A percentile compares a stretch with the other conserved stretches of the same genome.
Evolutionary conservation across 2,797 vertebrate genomes (phyloP).

Genomic region (Arrhamphus sclerolepis): DNA sequence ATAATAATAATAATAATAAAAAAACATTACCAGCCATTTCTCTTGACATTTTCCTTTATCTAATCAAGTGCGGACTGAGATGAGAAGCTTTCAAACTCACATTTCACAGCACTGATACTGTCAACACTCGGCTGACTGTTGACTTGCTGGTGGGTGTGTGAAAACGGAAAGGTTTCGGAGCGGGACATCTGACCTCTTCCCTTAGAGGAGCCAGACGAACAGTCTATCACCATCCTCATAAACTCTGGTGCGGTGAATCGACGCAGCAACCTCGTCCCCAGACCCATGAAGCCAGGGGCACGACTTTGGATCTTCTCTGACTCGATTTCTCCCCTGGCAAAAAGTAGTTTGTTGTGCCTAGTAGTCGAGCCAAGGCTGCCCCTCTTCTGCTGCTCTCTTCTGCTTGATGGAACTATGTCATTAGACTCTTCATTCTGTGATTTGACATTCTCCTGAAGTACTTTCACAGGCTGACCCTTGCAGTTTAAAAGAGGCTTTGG

Average conservation of each 20-base stretch:
- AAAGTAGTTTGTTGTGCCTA: conserved; percentile 74
- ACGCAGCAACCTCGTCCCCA: conserved; percentile 80
- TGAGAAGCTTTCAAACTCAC: conserved; percentile 81
- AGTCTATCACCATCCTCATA: conserved; percentile 80
- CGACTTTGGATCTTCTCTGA: conserved; percentile 59
- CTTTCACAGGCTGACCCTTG: conserved; percentile 55
- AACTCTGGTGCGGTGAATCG: conserved; percentile 85
- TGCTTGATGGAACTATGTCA: conserved; percentile 37
- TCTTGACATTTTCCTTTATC: conserved; percentile 10
- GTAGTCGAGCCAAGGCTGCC: conserved; percentile 57
- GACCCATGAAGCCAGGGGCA: conserved; percentile 59
- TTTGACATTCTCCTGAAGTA: conserved; percentile 46
- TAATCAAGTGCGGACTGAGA: conserved; percentile 65
- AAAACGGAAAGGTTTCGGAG: conserved; percentile 82
- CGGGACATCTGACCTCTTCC: conserved; percentile 77
- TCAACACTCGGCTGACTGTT: conserved; percentile 83
- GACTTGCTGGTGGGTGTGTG: conserved; percentile 78
- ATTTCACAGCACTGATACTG: conserved; percentile 83
- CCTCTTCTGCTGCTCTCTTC: conserved; percentile 70
- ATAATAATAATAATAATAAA: too few relatives aligned
- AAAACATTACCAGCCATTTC: conserved; percentile 4
- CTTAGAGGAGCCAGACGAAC: conserved; percentile 56
- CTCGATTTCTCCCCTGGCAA: conserved; percentile 68
- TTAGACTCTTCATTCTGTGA: conserved; percentile 47
- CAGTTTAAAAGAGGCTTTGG: conserved; percentile 62